Conservation (phyloP, 1,140 invertebrate genomes). For the Drosophila lacteicornis region DNA sequence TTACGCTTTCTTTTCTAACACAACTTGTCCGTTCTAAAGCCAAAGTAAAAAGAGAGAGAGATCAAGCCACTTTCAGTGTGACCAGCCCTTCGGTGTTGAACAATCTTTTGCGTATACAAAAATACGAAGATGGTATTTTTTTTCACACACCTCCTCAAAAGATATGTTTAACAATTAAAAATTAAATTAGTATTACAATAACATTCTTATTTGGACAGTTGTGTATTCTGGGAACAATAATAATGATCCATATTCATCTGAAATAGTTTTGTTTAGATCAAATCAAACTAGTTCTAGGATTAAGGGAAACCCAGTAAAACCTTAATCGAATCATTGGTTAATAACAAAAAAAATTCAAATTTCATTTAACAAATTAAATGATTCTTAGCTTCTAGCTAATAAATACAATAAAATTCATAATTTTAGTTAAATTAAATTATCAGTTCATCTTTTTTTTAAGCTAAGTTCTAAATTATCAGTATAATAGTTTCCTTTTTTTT, state of each 20-base stretch:
- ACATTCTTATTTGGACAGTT: conserved; percentile 6
- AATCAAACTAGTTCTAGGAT: conserved; percentile 3
- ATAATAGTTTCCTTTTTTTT: background rate
- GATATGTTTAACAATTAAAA: background rate
- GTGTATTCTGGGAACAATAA: background rate
- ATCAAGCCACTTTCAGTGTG: background rate
- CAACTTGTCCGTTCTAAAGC: no score
- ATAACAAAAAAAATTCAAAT: background rate
- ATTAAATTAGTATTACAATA: conserved; percentile 2
- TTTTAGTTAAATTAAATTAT: background rate
- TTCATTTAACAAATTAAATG: background rate
- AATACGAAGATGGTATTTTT: conserved; percentile 1
- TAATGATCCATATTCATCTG: background rate
- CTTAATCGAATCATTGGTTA: background rate
- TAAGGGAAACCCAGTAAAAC: conserved; percentile 11
- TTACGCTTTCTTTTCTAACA: no score
- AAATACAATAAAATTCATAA: no score
- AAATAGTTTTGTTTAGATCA: background rate
- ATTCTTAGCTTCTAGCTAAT: no score
- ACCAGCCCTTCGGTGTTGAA: background rate
- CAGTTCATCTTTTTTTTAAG: conserved; percentile 3
- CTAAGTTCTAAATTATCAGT: background rate
- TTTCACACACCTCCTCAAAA: no score
- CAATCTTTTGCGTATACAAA: background rate
- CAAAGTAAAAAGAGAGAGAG: no score